Conservation (phyloP, 2,888 invertebrate genomes). For the Campoplex nolae region DNA sequence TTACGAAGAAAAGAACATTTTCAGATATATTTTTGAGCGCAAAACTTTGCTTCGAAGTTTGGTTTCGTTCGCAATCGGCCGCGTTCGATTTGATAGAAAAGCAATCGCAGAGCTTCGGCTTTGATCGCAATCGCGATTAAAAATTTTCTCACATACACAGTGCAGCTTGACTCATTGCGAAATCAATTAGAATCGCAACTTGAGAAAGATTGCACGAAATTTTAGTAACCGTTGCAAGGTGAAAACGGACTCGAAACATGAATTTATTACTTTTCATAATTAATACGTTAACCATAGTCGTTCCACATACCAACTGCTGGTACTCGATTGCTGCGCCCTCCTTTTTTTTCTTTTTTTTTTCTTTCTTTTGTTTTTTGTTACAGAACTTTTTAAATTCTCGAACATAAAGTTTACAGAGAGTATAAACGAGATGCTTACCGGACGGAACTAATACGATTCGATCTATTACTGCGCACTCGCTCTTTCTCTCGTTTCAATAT, state of each 20-base stretch:
- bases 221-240: constrained; percentile 29
- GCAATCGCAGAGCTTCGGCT: neutral
- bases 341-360: too few species aligned
- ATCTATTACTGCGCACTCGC: constrained; percentile 40
- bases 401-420: neutral
- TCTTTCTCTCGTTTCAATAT: constrained; percentile 39
- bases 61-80: neutral
- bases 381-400: constrained; percentile 11
- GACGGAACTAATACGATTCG: constrained; percentile 42
- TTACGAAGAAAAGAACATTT: too few species aligned
- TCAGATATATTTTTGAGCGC: too few species aligned
- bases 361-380: too few species aligned
- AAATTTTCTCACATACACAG: neutral
- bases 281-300: constrained; percentile 17
- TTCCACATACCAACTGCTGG: constrained; percentile 32
- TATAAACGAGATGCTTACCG: constrained; percentile 29
- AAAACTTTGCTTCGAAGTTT: neutral
- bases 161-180: neutral
- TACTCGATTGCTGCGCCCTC: constrained; percentile 19
- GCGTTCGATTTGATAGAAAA: neutral
- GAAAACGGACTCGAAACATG: constrained; percentile 30
- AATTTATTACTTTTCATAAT: constrained; percentile 35
- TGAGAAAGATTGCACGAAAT: neutral
- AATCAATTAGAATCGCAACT: constrained; percentile 4
- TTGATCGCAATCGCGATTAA: neutral